These are phyloP conservation scores for Galago senegalensis DNA, from an alignment of 2,797 vertebrate genomes.

Conservation along the genomic window DNA sequence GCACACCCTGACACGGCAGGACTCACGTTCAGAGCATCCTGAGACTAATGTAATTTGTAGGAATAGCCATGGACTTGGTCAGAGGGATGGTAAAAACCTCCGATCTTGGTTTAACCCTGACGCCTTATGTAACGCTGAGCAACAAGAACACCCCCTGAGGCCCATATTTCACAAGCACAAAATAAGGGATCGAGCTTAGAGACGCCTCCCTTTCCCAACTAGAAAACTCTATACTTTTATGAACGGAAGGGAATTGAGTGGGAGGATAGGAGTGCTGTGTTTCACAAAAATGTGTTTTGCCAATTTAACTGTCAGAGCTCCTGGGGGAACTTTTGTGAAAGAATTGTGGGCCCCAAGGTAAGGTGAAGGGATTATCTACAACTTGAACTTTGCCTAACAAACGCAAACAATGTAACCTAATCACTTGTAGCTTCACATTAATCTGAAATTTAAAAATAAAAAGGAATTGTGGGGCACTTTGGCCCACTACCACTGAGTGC, in stretches of 20 bases:
- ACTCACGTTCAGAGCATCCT: not conserved
- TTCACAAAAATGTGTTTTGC: not conserved
- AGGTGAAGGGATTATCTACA: too few species aligned
- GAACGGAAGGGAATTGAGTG: constrained; percentile 15
- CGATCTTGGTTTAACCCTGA: not conserved
- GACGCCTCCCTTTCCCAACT: not conserved
- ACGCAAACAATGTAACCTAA: too few species aligned
- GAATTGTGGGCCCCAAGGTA: not conserved
- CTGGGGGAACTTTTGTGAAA: not conserved
- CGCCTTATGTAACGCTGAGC: not conserved
- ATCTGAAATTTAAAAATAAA: too few species aligned
- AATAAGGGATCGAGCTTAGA: not conserved
- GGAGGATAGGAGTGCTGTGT: not conserved
- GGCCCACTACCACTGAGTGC: not conserved
- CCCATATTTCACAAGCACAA: not conserved
- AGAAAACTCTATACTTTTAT: not conserved
- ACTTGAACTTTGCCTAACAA: too few species aligned
- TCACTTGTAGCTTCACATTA: too few species aligned
- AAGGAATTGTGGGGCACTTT: not conserved
- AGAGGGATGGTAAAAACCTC: not conserved
- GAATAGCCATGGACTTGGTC: not conserved
- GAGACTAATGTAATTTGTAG: not conserved
- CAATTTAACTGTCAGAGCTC: not conserved
- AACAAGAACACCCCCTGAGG: not conserved
- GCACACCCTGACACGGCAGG: not conserved